phyloP scores from a whole-genome alignment of 1,140 invertebrate genomes.

The Magallana angulata region DNA sequence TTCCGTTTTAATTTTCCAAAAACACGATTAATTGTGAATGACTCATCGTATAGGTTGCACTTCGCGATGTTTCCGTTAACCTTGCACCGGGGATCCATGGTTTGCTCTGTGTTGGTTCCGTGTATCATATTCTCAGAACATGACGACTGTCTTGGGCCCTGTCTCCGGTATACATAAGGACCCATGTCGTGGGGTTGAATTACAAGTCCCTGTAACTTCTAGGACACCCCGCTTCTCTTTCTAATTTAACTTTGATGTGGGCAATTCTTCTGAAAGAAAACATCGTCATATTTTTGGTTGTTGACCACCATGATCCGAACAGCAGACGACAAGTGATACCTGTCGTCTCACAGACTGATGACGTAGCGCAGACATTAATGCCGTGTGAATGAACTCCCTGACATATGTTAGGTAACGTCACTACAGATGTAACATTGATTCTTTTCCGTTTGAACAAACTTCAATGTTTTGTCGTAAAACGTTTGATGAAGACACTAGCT shows the following conservation, averaged over 20 bases:
- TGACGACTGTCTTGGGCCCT: neutral
- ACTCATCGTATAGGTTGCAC: conserved; percentile 10
- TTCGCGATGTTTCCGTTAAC: conserved; percentile 14
- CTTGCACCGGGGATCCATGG: conserved; percentile 19
- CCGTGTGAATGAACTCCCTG: neutral
- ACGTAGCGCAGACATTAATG: neutral
- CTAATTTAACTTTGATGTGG: conserved; percentile 30
- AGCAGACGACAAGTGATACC: conserved; percentile 15
- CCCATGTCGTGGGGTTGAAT: conserved; percentile 2
- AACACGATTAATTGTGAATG: neutral
- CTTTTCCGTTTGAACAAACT: too few species aligned
- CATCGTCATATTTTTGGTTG: conserved; percentile 25
- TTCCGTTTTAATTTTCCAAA: conserved; percentile 1
- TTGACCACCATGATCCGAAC: neutral
- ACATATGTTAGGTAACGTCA: conserved; percentile 7
- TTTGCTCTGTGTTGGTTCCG: neutral
- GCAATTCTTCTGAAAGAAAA: conserved; percentile 11
- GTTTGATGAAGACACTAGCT: too few species aligned
- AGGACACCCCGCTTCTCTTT: neutral
- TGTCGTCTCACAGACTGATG: neutral
- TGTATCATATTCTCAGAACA: neutral
- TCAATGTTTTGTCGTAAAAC: too few species aligned
- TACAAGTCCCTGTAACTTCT: neutral
- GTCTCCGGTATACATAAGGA: conserved; percentile 10
- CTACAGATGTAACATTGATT: too few species aligned